Conservation (phyloP, 2,888 invertebrate species). For the Caenorhabditis plicata region DNA sequence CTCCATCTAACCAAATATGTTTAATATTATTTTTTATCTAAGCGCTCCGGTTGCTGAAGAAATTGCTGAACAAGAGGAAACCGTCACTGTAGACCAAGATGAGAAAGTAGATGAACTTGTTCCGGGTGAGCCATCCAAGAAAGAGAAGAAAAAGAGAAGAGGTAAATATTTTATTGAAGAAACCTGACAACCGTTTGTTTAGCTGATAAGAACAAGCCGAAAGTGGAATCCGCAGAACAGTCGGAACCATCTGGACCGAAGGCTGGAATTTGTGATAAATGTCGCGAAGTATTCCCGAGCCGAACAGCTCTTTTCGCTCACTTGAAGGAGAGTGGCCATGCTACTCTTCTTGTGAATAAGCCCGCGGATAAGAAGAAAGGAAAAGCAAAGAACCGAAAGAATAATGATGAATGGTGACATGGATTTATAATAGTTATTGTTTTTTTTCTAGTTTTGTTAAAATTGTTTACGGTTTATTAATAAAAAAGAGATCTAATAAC, state of each 20-base stretch:
- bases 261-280: conserved; percentile 64
- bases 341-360: conserved; percentile 51
- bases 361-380: conserved; percentile 13
- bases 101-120: conserved; percentile 5
- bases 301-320: conserved; percentile 68
- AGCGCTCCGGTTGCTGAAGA: conserved; percentile 4
- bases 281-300: conserved; percentile 66
- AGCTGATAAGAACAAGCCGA: conserved; percentile 15
- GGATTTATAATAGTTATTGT: not conserved
- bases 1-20: too few relatives aligned
- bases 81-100: not conserved
- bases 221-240: conserved; percentile 2
- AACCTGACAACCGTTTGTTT: conserved; percentile 4
- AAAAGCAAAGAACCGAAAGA: conserved; percentile 9
- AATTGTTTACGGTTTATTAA: not conserved
- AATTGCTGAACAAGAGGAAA: conserved; percentile 1
- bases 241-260: conserved; percentile 23
- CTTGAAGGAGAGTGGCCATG: conserved; percentile 68
- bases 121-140: conserved; percentile 8
- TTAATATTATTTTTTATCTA: not conserved
- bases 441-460: not conserved
- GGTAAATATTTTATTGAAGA: conserved; percentile 2
- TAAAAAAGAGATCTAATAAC: not conserved
- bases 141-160: conserved; percentile 35
- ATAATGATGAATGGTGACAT: conserved; percentile 2